These are phyloP conservation scores for Denticeps clupeoides DNA, from an alignment of 2,797 vertebrate genomes.

Conservation along the genomic window DNA sequence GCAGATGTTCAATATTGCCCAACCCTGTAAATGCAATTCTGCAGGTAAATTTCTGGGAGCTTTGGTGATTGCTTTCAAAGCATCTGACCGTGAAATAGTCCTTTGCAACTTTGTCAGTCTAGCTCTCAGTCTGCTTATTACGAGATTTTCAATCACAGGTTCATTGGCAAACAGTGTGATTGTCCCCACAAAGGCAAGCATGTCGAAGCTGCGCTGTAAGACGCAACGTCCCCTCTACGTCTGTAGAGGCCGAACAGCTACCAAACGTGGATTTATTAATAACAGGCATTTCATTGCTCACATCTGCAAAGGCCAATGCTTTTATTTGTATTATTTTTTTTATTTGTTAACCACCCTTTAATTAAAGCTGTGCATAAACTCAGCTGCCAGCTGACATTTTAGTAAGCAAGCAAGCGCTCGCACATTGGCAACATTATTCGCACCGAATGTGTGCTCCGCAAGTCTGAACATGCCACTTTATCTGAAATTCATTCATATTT, in stretches of 20 bases:
- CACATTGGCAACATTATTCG: too few relatives aligned
- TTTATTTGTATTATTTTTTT: background rate
- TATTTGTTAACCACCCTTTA: constrained; percentile 1
- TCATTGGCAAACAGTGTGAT: background rate
- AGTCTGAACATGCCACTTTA: too few relatives aligned
- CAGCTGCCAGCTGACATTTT: too few relatives aligned
- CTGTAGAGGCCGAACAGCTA: too few relatives aligned
- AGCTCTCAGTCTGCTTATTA: background rate
- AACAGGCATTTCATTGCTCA: background rate
- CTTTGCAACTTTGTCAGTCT: background rate
- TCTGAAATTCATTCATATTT: too few relatives aligned
- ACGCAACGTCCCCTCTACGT: too few relatives aligned
- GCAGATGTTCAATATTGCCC: too few relatives aligned
- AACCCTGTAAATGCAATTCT: background rate
- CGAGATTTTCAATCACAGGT: background rate
- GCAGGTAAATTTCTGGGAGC: background rate
- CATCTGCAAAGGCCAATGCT: background rate
- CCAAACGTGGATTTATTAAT: background rate
- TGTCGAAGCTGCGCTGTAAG: background rate
- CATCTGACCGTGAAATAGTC: background rate
- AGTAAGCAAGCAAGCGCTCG: too few relatives aligned
- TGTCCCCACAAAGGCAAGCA: background rate
- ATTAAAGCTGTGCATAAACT: too few relatives aligned
- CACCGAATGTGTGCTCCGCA: too few relatives aligned
- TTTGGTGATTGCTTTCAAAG: background rate